Base-by-base conservation (phyloP, 2,113 vertebrate genomes). In the Tragelaphus strepsiceros region DNA sequence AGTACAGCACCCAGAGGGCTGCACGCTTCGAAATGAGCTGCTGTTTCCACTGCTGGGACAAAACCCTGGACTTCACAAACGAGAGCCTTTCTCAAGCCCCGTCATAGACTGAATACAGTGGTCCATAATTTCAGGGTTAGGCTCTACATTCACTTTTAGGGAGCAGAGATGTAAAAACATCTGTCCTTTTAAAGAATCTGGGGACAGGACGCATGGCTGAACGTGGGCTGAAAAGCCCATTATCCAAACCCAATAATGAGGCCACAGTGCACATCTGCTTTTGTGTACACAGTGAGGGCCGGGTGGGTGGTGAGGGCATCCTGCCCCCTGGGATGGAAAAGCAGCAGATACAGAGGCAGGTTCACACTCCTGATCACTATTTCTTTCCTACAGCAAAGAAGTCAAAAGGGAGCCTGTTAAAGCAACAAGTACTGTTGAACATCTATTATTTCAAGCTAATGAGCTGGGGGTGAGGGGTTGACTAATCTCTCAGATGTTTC, bases 1-100 rank as follows among this genome's bases (percentile, higher is more conserved):
- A 88, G 74, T 9, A 96, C 43, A 94, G 58, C 95, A 59, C 94
- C 95, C 90, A 81, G 58, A 97, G 81, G 71, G 88, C 78, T 32
- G 21, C 22, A 67, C 80, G 46, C 89, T 97, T 51, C 61, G 95
- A 3, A 94, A 95, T 32, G 96, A 87, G 91, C 71, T 51, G 5
- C 15, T 88, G n/a, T 35, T 56, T 89, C 74, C 54, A 12, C n/a
- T 17, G 7, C 30, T 54, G n/a, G 7, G 11, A 59, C 0, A 24
- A 26, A 67, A 90, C 9, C 39, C 10, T 62, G 30, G 6, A 46
- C 58, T 64, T 28, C 15, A 7, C 39, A 53, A 39, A n/a, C 3
- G 2, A 80, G 61, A 86, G 62, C 8, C 7, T 28, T 58, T 32
- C 58, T 83, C 13, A 16, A 43, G 32, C 62, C 61, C 62, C 1